phyloP scores from a whole-genome alignment of 2,113 vertebrate species.

The Origma solitaria region DNA sequence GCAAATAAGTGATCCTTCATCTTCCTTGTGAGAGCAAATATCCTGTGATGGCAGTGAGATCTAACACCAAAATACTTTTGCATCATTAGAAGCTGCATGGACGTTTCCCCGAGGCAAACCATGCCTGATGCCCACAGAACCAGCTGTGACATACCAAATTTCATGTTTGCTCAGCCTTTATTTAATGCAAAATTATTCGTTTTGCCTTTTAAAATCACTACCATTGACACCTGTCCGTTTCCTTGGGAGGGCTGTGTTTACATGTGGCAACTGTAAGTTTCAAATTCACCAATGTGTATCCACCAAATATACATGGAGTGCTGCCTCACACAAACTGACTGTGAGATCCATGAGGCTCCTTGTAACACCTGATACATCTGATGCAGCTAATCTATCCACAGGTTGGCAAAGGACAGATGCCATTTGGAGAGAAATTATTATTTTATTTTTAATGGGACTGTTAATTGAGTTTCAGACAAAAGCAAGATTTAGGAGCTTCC shows the following conservation, averaged over 20 bases:
- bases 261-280: not conserved
- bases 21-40: not conserved
- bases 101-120: not conserved
- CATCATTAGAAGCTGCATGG: not conserved
- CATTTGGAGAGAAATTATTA: not conserved
- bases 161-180: not conserved
- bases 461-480: not conserved
- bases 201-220: not conserved
- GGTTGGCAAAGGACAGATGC: not conserved
- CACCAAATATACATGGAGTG: not conserved
- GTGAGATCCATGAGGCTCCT: not conserved
- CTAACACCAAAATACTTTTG: not conserved
- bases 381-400: not conserved
- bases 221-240: not conserved
- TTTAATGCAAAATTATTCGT: not conserved
- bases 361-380: not conserved
- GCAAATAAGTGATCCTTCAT: not conserved
- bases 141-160: not conserved
- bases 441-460: not conserved
- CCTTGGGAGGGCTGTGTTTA: not conserved
- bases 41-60: too few relatives aligned
- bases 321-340: not conserved
- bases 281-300: fast-evolving
- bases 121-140: not conserved
- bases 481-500: not conserved